Conservation (phyloP, 2,797 vertebrate species). For the Lepus townsendii region DNA sequence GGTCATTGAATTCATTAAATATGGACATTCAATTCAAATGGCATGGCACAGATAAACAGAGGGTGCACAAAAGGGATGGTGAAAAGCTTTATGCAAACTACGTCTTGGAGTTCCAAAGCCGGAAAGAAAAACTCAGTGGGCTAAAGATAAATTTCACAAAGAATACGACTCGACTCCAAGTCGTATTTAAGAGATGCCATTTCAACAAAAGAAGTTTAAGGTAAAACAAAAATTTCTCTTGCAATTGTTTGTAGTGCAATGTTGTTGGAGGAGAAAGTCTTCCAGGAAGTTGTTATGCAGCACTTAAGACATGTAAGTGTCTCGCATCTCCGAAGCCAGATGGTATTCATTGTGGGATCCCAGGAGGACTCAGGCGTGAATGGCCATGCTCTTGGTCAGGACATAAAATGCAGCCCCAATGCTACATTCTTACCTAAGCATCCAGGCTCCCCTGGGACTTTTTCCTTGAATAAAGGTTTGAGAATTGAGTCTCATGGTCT, state of each 20-base stretch:
- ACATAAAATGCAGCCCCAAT: constrained; percentile 49
- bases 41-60: neutral
- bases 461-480: constrained; percentile 66
- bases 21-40: constrained; percentile 13
- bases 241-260: constrained; percentile 67
- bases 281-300: constrained; percentile 69
- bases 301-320: constrained; percentile 59
- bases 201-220: constrained; percentile 72
- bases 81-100: constrained; percentile 54
- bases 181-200: constrained; percentile 46
- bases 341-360: constrained; percentile 75
- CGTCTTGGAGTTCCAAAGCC: constrained; percentile 22
- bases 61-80: neutral
- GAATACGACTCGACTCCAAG: constrained; percentile 24
- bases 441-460: neutral
- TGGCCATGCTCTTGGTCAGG: constrained; percentile 13
- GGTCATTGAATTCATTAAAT: constrained; percentile 48
- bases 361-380: constrained; percentile 56
- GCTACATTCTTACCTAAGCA: constrained; percentile 15
- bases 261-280: constrained; percentile 72
- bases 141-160: constrained; percentile 56
- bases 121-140: neutral
- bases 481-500: constrained; percentile 61
- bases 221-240: constrained; percentile 73
- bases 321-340: constrained; percentile 70